Percentiles rank a stretch among this genome's conserved stretches.
phyloP scores from a whole-genome alignment of 2,797 vertebrate species.

The Microctenopoma lineatum region DNA sequence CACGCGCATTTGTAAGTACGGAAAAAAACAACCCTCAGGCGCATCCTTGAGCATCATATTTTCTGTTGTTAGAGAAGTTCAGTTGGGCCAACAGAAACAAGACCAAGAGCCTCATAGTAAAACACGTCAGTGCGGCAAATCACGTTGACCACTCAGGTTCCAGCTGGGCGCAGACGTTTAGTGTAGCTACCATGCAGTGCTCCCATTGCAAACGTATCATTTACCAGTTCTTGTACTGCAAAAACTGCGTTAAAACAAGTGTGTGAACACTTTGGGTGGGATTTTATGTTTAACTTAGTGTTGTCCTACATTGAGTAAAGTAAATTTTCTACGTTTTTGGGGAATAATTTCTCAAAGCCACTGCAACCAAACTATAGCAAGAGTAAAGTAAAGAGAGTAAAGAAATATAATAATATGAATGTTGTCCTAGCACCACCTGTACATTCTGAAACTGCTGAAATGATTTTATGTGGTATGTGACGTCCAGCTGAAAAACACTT shows the following conservation, averaged over 20 bases:
- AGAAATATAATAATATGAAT: background rate
- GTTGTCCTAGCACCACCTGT: background rate
- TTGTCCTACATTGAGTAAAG: background rate
- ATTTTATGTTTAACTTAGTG: background rate
- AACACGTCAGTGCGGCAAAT: conserved; percentile 12
- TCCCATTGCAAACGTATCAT: background rate
- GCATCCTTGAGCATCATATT: conserved; percentile 46
- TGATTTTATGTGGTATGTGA: conserved; percentile 2
- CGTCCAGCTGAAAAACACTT: conserved; percentile 11
- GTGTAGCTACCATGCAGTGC: background rate
- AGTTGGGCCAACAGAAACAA: conserved; percentile 13
- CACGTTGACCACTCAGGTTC: conserved; percentile 2
- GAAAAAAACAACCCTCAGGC: conserved; percentile 47
- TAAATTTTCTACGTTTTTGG: background rate
- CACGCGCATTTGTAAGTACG: conserved; percentile 39
- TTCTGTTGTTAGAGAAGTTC: conserved; percentile 51
- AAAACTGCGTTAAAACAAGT: background rate
- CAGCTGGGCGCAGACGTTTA: background rate
- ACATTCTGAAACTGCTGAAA: conserved; percentile 8
- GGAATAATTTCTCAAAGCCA: conserved; percentile 16
- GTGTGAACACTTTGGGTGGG: background rate
- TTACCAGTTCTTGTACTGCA: background rate
- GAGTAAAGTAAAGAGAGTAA: background rate
- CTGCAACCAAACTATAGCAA: conserved; percentile 11
- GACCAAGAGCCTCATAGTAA: conserved; percentile 17